These are phyloP conservation scores for Drosophila neonasuta DNA, from an alignment of 2,888 invertebrate genomes.

Conservation along the genomic window DNA sequence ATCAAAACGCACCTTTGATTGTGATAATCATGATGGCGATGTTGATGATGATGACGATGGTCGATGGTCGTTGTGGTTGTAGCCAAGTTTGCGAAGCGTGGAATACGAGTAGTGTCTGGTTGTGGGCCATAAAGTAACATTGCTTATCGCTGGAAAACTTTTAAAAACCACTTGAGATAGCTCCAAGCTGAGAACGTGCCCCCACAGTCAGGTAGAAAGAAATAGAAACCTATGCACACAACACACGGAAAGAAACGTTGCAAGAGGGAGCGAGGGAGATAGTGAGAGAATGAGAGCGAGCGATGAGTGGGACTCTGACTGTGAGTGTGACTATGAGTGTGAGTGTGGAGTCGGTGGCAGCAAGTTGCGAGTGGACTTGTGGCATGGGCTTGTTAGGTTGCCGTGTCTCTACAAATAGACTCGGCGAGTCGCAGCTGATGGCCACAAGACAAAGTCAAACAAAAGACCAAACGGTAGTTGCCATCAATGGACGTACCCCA, in stretches of 20 bases:
- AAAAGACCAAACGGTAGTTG: constrained; percentile 77
- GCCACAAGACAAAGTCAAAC: constrained; percentile 75
- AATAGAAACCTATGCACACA: constrained; percentile 38
- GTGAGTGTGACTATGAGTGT: constrained; percentile 2
- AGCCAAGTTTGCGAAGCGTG: constrained; percentile 38
- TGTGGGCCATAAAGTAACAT: constrained; percentile 72
- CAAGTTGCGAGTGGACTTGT: constrained; percentile 26
- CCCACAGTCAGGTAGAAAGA: constrained; percentile 28
- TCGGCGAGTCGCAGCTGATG: constrained; percentile 50
- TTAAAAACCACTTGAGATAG: constrained; percentile 76
- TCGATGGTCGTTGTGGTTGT: constrained; percentile 17
- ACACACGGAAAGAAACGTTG: constrained; percentile 2
- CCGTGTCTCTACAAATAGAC: constrained; percentile 73
- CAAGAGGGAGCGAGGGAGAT: constrained; percentile 21
- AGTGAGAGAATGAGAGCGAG: constrained; percentile 38
- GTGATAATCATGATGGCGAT: constrained; percentile 38
- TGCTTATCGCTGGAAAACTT: constrained; percentile 76
- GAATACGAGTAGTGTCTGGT: constrained; percentile 51
- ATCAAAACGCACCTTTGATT: constrained; percentile 60
- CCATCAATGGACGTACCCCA: constrained; percentile 63
- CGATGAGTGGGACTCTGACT: constrained; percentile 36
- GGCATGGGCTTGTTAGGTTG: constrained; percentile 54
- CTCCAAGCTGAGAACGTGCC: constrained; percentile 55
- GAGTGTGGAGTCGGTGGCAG: constrained; percentile 26
- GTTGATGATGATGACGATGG: constrained; percentile 30